Evolutionary conservation across 2,888 invertebrate species (phyloP), one percentile per base, ranked within the genome.

Genomic region (Brachyptera risi): DNA sequence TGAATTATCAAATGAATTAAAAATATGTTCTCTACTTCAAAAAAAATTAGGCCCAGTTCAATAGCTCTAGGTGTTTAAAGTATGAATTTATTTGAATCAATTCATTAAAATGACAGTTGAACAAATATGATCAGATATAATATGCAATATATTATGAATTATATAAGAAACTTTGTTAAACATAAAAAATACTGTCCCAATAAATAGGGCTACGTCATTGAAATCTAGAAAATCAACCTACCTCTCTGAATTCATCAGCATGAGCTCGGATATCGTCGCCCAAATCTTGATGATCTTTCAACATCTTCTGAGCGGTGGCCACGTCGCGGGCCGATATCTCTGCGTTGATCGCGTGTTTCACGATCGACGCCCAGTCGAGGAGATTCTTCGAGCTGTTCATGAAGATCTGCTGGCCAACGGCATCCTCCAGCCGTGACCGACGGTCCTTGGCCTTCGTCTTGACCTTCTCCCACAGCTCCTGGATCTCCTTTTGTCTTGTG

Each of bases 391-490:
- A 87, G 72, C 92, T 91, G 71, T 86, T 88, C 71, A 88, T 88
- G 75, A 96, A 95, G 71, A 96, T 92, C 75, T 97, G 96, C 72
- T 92, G 90, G 0, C 97, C 97, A 2, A 97, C 96, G 1, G 96
- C 94, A 71, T 92, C 93, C 75, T 96, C 95, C 31, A 99, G 81
- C 50, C 93, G 80, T 1, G 86, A 84, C 66, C 95, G 83, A 0
- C 96, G 79, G 68, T 93, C 90, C 9, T 84, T 82, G 0, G 96
- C 96, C 72, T 93, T 92, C 27, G 85, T 85, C 72, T 79, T 77
- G 2, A 97, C 89, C 69, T 90, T 86, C 68, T 87, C 85, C 96
- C 98, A 97, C 73, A 95, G 80, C 64, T 85, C 84, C 69, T 88
- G 85, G 58, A 98, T 88, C 76, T 96, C 92, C 65, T 83, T 83